Evolutionary conservation across 1,140 invertebrate genomes (phyloP), one percentile per base, ranked within the genome.

Genomic region (Bombus huntii): DNA sequence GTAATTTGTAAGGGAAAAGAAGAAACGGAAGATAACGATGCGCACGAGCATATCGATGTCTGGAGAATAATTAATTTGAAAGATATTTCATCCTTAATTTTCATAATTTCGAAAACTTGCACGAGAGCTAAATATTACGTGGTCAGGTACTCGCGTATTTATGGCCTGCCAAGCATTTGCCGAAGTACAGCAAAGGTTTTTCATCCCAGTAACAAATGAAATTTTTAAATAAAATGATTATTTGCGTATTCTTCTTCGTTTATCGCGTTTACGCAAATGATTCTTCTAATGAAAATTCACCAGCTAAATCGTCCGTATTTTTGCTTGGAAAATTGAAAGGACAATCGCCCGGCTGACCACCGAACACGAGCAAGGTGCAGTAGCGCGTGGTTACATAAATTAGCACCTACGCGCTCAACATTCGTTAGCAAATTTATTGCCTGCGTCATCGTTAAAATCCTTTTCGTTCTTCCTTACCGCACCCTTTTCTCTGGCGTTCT

Each of bases 351-450:
- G 62, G 12, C 1, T 18, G 47, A 57, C 72, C 25, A 80, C 57
- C 39, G 53, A 90, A 83, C 8, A 66, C 18, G 57, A 53, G 6
- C 28, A 81, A 72, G 90, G 91, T 90, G 90, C 86, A 76, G 83
- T 87, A 85, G 37, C 71, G 71, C 92, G 91, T 73, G 91, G 89
- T 93, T 90, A 88, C 87, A 92, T 92, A 91, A 89, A 94, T 93
- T 93, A 94, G 87, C 90, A 90, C 89, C 87, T 92, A 88, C 87
- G 89, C 91, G 75, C 47, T 89, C 87, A 91, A 91, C 88, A 90
- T 83, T 93, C 90, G 92, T 93, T 94, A 93, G 88, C 88, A 88
- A 86, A 92, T 94, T 94, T 93, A 91, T 92, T 92, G 66, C 90
- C 89, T 77, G 72, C 88, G 90, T 93, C 85, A 74, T 84, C 37